These are phyloP conservation scores for Sminthurides aquaticus DNA, from an alignment of 2,888 invertebrate genomes.

Conservation along the genomic window DNA sequence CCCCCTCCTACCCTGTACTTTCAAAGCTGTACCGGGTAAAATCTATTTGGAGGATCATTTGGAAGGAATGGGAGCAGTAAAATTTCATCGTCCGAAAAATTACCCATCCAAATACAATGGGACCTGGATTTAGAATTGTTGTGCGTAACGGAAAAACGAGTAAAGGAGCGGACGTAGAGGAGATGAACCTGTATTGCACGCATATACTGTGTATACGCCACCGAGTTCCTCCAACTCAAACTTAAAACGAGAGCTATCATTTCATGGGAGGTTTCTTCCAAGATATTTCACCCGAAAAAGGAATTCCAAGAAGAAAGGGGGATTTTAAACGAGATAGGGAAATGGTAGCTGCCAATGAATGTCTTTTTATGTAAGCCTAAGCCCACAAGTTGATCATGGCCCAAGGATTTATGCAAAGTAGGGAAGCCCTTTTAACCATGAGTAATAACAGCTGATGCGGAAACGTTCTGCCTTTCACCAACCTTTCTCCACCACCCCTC, in stretches of 20 bases:
- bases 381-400: background rate
- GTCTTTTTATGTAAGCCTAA: background rate
- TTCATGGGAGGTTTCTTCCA: no score
- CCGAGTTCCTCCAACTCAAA: no score
- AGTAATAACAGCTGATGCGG: background rate
- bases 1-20: no score
- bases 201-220: no score
- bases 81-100: slow-evolving; percentile 39
- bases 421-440: background rate
- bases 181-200: no score
- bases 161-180: no score
- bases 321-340: background rate
- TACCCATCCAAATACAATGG: slow-evolving; percentile 19
- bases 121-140: background rate
- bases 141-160: background rate
- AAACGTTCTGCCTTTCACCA: no score
- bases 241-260: no score
- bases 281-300: background rate
- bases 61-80: slow-evolving; percentile 29
- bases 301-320: background rate
- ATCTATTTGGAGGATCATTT: slow-evolving; percentile 26
- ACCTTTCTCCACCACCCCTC: no score
- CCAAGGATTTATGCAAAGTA: background rate
- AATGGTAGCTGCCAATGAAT: background rate
- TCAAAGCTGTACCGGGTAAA: slow-evolving; percentile 1